Percentiles rank a stretch among this genome's conserved stretches.
phyloP scores from a whole-genome alignment of 1,140 invertebrate genomes.

The Drosophila lini region DNA sequence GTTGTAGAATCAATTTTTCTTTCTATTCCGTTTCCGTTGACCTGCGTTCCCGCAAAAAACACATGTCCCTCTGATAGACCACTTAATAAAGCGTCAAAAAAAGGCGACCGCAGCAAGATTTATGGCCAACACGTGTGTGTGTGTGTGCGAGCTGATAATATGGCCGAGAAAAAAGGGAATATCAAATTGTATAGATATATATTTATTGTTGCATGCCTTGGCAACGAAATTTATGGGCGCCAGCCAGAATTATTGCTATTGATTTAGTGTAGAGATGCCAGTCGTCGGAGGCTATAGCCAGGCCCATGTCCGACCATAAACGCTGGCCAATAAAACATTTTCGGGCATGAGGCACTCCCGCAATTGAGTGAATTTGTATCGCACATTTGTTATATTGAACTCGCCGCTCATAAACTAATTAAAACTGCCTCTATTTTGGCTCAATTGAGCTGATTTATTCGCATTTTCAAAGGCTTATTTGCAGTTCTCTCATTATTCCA shows the following conservation, averaged over 20 bases:
- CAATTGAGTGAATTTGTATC: slow-evolving; percentile 4
- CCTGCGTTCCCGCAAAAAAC: slow-evolving; percentile 6
- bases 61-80: slow-evolving; percentile 53
- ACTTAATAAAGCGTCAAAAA: slow-evolving; percentile 57
- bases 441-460: slow-evolving; percentile 5
- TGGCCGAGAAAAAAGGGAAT: slow-evolving; percentile 33
- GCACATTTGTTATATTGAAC: neutral
- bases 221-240: slow-evolving; percentile 53
- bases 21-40: neutral
- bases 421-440: slow-evolving; percentile 9
- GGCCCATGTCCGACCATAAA: slow-evolving; percentile 47
- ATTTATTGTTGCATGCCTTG: slow-evolving; percentile 37
- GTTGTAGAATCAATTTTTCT: slow-evolving; percentile 6
- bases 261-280: slow-evolving; percentile 50
- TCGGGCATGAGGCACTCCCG: slow-evolving; percentile 3
- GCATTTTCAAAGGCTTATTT: slow-evolving; percentile 7
- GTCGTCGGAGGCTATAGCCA: slow-evolving; percentile 23
- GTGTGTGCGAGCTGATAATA: slow-evolving; percentile 32
- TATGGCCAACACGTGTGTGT: slow-evolving; percentile 58
- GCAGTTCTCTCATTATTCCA: neutral
- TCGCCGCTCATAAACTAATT: slow-evolving; percentile 17
- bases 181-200: slow-evolving; percentile 31
- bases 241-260: slow-evolving; percentile 72
- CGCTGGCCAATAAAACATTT: slow-evolving; percentile 39
- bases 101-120: slow-evolving; percentile 52